Percentiles rank a stretch among this genome's conserved stretches.
phyloP scores from a whole-genome alignment of 2,888 invertebrate genomes.

The Masnerella sp. region DNA sequence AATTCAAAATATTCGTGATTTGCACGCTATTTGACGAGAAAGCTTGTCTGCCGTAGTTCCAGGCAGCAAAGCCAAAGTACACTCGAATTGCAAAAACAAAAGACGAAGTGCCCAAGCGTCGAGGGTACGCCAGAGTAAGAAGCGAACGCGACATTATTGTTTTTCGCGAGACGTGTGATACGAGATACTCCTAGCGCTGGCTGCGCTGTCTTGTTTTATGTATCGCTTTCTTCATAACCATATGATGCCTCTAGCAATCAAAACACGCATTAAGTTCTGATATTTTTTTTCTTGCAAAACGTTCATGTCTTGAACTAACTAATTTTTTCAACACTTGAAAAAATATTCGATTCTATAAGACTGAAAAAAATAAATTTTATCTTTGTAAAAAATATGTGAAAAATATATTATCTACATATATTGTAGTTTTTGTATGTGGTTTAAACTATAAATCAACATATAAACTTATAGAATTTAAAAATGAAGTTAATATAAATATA shows the following conservation, averaged over 20 bases:
- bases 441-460: background rate
- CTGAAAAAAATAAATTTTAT: background rate
- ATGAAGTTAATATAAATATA: too few species aligned
- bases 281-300: slow-evolving; percentile 39
- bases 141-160: slow-evolving; percentile 59
- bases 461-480: background rate
- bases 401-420: too few species aligned
- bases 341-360: background rate
- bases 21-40: slow-evolving; percentile 29
- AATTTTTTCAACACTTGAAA: too few species aligned
- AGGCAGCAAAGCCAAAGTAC: slow-evolving; percentile 48
- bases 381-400: background rate
- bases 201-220: slow-evolving; percentile 42
- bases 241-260: slow-evolving; percentile 14
- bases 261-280: slow-evolving; percentile 40
- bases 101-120: slow-evolving; percentile 40
- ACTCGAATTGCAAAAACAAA: slow-evolving; percentile 60
- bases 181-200: slow-evolving; percentile 42
- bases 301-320: too few species aligned
- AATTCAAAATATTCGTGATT: slow-evolving; percentile 50
- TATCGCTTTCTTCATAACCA: slow-evolving; percentile 43
- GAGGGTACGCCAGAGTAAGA: slow-evolving; percentile 45
- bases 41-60: slow-evolving; percentile 25
- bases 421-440: background rate
- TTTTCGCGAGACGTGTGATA: slow-evolving; percentile 50